Evolutionary conservation across 2,888 invertebrate genomes (phyloP), one percentile per base, ranked within the genome.

Genomic region (Rhogogaster chlorosoma): DNA sequence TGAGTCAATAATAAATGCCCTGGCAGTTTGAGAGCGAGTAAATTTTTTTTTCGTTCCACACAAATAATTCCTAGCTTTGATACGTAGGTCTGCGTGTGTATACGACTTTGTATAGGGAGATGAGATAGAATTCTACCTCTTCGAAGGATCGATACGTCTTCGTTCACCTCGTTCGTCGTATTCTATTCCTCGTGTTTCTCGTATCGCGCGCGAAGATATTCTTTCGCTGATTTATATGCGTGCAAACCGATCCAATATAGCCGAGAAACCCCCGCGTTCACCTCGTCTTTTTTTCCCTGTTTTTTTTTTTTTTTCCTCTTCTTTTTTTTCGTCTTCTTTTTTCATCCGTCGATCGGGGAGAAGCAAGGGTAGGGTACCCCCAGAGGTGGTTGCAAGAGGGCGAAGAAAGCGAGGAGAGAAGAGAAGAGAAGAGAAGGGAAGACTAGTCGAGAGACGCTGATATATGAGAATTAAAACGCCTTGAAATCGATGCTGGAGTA

Each of bases 161-260:
- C 77, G 77, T 77, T 77, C 77, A 77, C 61, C 80, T 80, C 67
- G 83, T 38, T 83, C 67, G 45, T 83, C 64, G 80, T 64, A 70
- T 83, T 67, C 83, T 32, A 57, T 67, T 83, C 67, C 83, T 67
- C 67, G 83, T 83, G 67, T 83, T 80, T 80, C 61, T 80, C 61
- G 61, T 57, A 80, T 64, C 83, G 67, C 45, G 53, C 83, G 83
- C 64, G 67, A 70, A 83, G 83, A 83, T 83, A 83, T 83, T 83
- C 67, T 83, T 83, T 70, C 83, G 83, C 83, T 83, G 83, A 83
- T 83, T 83, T 83, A 83, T 83, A 83, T 83, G 83, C 83, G 83
- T 83, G 83, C 83, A 83, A 83, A 83, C 83, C 83, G 83, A 83
- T 83, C 83, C 83, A 83, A 83, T 83, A 83, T 83, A 64, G 83